Conservation (phyloP, 1,140 invertebrate genomes). For the Drosophila athabasca region DNA sequence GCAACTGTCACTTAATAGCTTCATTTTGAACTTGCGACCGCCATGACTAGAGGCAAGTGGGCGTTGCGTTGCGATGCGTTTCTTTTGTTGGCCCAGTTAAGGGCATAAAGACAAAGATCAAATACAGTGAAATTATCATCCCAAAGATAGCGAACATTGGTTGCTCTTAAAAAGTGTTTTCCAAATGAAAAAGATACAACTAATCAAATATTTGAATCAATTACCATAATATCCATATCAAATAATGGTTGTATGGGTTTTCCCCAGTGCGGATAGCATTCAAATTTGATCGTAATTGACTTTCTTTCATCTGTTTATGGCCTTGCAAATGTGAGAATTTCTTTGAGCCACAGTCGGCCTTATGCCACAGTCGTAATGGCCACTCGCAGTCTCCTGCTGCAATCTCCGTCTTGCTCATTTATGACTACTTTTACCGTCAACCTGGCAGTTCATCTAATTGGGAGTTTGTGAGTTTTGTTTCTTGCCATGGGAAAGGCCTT, state of each 20-base stretch:
- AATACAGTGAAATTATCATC: not conserved
- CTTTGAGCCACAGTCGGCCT: not conserved
- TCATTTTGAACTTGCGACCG: constrained; percentile 50
- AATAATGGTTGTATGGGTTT: not conserved
- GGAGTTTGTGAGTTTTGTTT: constrained; percentile 10
- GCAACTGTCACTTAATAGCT: constrained; percentile 74
- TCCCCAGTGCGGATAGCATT: not conserved
- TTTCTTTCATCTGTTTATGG: constrained; percentile 31
- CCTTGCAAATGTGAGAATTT: constrained; percentile 30
- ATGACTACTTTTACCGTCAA: constrained; percentile 37
- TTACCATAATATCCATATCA: not conserved
- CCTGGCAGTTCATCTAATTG: constrained; percentile 27
- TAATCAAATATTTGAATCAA: not conserved
- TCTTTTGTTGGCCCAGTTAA: constrained; percentile 24
- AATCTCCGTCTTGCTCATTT: constrained; percentile 41
- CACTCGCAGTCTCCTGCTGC: constrained; percentile 11
- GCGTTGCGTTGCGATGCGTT: constrained; percentile 13
- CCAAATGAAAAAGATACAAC: too few species aligned
- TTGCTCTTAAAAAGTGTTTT: constrained; percentile 3
- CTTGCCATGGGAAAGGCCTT: constrained; percentile 27
- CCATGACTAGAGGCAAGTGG: constrained; percentile 37
- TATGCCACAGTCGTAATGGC: constrained; percentile 34
- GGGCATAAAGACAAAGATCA: constrained; percentile 5
- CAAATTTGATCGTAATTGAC: constrained; percentile 27
- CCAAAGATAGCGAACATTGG: not conserved